These are phyloP conservation scores for Drosophila ohnishii DNA, from an alignment of 1,140 invertebrate species.

Conservation along the genomic window DNA sequence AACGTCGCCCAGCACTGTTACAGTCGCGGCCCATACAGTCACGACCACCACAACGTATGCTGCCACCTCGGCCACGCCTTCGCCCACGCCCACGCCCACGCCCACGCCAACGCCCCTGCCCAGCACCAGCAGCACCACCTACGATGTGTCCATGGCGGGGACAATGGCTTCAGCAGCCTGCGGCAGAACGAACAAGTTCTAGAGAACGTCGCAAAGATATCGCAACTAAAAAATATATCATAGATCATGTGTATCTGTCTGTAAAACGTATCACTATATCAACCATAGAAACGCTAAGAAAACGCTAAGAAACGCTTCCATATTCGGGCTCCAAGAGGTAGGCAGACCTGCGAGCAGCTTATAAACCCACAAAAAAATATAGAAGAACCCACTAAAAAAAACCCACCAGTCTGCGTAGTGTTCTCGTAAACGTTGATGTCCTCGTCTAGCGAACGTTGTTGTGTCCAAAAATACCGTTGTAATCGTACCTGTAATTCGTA, in stretches of 20 bases:
- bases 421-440: constrained; percentile 42
- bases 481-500: constrained; percentile 33
- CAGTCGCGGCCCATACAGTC: constrained; percentile 29
- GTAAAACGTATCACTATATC: constrained; percentile 35
- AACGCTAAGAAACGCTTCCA: constrained; percentile 40
- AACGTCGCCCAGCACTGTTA: constrained; percentile 40
- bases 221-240: constrained; percentile 13
- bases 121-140: constrained; percentile 30
- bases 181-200: constrained; percentile 77
- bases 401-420: constrained; percentile 33
- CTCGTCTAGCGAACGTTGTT: constrained; percentile 45
- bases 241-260: constrained; percentile 30
- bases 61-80: constrained; percentile 54
- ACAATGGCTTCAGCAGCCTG: constrained; percentile 57
- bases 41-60: constrained; percentile 51
- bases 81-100: constrained; percentile 27
- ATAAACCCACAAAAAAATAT: constrained; percentile 7
- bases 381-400: constrained; percentile 9
- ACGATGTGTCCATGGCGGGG: constrained; percentile 59
- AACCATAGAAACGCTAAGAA: constrained; percentile 16
- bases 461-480: constrained; percentile 29
- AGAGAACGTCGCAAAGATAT: constrained; percentile 29
- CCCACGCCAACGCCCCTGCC: constrained; percentile 11
- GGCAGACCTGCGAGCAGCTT: constrained; percentile 31
- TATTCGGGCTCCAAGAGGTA: constrained; percentile 57